Evolutionary conservation across 2,113 vertebrate species (phyloP), one percentile per base, ranked within the genome.

Genomic region (Neofelis nebulosa): DNA sequence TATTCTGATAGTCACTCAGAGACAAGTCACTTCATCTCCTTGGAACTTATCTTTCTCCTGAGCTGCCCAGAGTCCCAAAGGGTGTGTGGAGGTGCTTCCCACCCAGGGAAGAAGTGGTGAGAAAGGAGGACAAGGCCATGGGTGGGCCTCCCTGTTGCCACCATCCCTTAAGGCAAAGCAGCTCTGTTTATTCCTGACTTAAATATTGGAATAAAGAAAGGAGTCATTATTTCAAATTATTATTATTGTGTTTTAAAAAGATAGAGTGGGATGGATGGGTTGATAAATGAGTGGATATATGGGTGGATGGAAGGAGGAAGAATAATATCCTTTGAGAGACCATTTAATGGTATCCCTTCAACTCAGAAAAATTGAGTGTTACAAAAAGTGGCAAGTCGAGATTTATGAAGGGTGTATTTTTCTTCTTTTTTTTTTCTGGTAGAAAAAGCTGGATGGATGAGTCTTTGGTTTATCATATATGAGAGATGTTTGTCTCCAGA

Each of bases 391-490:
- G 6, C 15, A 50, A 7, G 45, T 21, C 65, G 41, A 94, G 23
- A 86, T 78, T 81, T 65, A 45, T 61, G 15, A 69, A 38, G 7
- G 5, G 1, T 74, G 7, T 19, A 7, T 16, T 68, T 96, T 92
- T n/a, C 55, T 96, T 91, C 65, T 93, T 81, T 86, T 76, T 69
- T 69, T 57, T 89, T 92, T 48, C 11, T 97, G 65, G 31, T 69
- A 29, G 63, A 87, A 93, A 85, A 95, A 68, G 0, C 25, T 79
- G 15, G 18, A 10, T 57, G 29, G 14, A 15, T 65, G 36, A 94
- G 23, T 52, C n/a, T 95, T 95, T 93, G 31, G 27, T 41, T 97
- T 97, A 48, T 61, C 81, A 38, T 45, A 21, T 81, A 48, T 36
- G 31, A 68, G 63, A 92, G 27, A 45, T 71, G 33, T 74, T 92